Evolutionary conservation across 2,888 invertebrate species (phyloP).

Genomic region (Drosophila antonietae): DNA sequence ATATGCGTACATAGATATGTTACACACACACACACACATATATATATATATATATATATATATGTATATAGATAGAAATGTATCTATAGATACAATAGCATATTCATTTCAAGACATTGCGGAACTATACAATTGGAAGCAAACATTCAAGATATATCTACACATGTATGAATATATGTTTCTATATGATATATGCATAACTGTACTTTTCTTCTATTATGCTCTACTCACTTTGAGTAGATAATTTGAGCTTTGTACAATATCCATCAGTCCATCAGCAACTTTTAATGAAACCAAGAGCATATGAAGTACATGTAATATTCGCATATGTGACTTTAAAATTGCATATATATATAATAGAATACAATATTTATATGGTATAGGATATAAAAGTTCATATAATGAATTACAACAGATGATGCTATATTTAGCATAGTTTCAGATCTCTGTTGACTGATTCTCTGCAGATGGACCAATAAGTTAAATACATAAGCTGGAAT

Average conservation of each 20-base stretch:
- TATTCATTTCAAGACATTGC: conserved; percentile 10
- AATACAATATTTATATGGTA: too few relatives aligned
- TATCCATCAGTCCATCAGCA: background rate
- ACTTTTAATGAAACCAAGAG: too few relatives aligned
- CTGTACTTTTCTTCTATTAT: background rate
- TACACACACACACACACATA: background rate
- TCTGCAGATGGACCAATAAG: too few relatives aligned
- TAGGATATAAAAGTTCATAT: too few relatives aligned
- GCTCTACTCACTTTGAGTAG: background rate
- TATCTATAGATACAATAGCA: conserved; percentile 11
- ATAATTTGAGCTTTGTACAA: background rate
- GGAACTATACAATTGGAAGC: background rate
- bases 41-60: background rate
- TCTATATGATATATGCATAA: background rate
- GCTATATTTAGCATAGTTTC: too few relatives aligned
- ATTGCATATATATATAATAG: too few relatives aligned
- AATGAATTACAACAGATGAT: too few relatives aligned
- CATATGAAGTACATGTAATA: too few relatives aligned
- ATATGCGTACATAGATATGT: too few relatives aligned
- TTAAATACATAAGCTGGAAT: too few relatives aligned
- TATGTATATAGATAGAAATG: background rate
- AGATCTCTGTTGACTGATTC: too few relatives aligned
- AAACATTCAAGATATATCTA: background rate
- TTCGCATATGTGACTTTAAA: too few relatives aligned
- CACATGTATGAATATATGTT: background rate